Evolutionary conservation across 2,888 invertebrate species (phyloP).

Genomic region (Euplagia quadripunctaria): DNA sequence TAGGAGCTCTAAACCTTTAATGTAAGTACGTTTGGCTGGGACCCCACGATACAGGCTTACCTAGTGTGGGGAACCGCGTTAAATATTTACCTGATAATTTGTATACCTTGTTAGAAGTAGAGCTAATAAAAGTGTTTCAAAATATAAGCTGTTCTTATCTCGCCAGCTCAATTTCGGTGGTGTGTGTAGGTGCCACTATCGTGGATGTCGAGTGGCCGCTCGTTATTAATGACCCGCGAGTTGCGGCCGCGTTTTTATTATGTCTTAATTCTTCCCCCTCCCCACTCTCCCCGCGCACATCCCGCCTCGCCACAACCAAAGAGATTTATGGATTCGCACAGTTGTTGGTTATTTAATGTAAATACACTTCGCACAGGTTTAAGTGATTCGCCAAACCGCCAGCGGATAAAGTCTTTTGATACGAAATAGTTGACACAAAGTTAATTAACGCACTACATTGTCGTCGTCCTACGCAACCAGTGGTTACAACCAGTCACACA

Average conservation of each 20-base stretch:
- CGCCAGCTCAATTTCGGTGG: not conserved
- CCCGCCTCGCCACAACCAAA: not conserved
- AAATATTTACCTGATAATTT: too few relatives aligned
- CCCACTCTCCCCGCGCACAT: not conserved
- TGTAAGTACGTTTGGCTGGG: too few relatives aligned
- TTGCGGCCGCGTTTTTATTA: conserved; percentile 39
- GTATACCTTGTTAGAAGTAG: too few relatives aligned
- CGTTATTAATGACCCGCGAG: conserved; percentile 49
- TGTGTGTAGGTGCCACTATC: conserved; percentile 3
- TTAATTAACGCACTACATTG: not conserved
- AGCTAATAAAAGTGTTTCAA: too few relatives aligned
- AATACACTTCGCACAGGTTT: conserved; percentile 25
- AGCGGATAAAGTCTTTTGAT: not conserved
- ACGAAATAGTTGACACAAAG: not conserved
- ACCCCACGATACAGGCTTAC: too few relatives aligned
- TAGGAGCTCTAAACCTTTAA: too few relatives aligned
- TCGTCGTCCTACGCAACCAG: not conserved
- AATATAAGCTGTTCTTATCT: not conserved
- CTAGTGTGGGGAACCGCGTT: too few relatives aligned
- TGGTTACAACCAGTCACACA: not conserved
- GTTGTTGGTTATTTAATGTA: conserved; percentile 26
- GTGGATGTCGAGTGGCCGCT: not conserved
- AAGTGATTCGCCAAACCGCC: conserved; percentile 36
- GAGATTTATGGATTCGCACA: conserved; percentile 22
- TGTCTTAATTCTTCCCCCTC: conserved; percentile 35